These are phyloP conservation scores for Chrysaora quinquecirrha DNA, from an alignment of 30 jellyfish, hydroid and myxozoan genomes.

Conservation along the genomic window DNA sequence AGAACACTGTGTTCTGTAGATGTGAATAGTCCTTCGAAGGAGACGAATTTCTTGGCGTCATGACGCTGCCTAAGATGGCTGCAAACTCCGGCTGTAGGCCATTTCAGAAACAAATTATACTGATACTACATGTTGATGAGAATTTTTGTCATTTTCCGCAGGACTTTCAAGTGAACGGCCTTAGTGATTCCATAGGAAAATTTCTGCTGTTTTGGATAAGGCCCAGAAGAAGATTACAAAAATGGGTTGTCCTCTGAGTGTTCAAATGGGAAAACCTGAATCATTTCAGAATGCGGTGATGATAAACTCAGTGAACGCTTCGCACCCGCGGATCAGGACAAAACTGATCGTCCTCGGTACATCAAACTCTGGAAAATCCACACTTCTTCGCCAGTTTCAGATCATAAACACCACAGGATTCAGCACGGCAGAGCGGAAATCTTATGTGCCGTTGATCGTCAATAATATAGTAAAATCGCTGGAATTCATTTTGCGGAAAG, in stretches of 20 bases:
- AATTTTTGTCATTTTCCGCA: no score
- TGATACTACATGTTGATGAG: no score
- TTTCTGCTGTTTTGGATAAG: no score
- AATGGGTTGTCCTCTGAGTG: slow-evolving; percentile 3
- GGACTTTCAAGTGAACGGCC: no score
- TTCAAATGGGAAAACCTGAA: not conserved
- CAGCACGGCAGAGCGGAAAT: slow-evolving; percentile 45
- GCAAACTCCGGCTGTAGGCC: no score
- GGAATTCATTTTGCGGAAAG: not conserved
- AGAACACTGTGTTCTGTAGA: no score
- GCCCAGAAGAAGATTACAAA: no score
- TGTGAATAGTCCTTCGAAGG: no score
- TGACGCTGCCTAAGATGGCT: no score
- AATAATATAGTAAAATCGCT: slow-evolving; percentile 37
- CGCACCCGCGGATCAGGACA: not conserved
- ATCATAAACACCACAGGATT: slow-evolving; percentile 55
- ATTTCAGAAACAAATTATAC: no score
- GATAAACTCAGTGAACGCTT: not conserved
- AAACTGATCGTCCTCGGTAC: slow-evolving; percentile 67
- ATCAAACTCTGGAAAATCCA: slow-evolving; percentile 73
- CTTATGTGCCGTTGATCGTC: slow-evolving; percentile 16
- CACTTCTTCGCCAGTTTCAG: slow-evolving; percentile 66
- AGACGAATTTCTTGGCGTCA: no score
- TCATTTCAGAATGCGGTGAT: not conserved
- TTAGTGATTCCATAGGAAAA: no score